phyloP scores from a whole-genome alignment of 2,888 invertebrate species.

The Oscheius sp. region DNA sequence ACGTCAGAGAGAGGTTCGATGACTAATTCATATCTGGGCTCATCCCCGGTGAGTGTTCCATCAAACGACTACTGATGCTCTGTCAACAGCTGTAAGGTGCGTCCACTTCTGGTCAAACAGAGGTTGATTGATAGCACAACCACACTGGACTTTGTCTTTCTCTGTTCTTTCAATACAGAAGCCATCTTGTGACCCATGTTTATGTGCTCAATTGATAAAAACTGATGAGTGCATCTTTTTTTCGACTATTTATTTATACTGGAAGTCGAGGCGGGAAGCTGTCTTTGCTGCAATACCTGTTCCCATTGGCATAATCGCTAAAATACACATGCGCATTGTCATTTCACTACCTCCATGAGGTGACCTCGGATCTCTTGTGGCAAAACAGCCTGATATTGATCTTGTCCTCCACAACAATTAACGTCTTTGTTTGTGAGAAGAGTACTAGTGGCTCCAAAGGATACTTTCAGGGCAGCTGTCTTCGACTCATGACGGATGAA shows the following conservation, averaged over 20 bases:
- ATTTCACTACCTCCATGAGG: too few species aligned
- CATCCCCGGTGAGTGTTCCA: not conserved
- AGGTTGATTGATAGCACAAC: constrained; percentile 25
- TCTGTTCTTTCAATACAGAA: not conserved
- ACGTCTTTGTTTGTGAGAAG: too few species aligned
- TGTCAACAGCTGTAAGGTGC: constrained; percentile 20
- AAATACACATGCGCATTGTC: constrained; percentile 2
- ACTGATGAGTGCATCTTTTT: not conserved
- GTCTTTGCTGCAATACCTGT: not conserved
- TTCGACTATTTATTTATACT: constrained; percentile 2
- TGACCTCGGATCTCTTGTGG: too few species aligned
- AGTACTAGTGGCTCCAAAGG: too few species aligned
- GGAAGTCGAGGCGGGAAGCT: not conserved
- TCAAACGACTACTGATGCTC: not conserved
- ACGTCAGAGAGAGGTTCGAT: constrained; percentile 10
- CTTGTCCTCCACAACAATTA: too few species aligned
- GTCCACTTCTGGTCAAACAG: constrained; percentile 33
- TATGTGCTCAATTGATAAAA: constrained; percentile 14
- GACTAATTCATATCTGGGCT: not conserved
- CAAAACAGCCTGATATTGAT: too few species aligned
- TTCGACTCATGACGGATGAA: constrained; percentile 12
- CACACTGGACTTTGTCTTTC: not conserved
- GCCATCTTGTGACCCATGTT: not conserved
- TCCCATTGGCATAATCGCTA: constrained; percentile 2
- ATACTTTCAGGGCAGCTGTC: constrained; percentile 4